Base-by-base conservation (phyloP, 30 jellyfish, hydroid and myxozoan species). In the Mastigias papua region DNA sequence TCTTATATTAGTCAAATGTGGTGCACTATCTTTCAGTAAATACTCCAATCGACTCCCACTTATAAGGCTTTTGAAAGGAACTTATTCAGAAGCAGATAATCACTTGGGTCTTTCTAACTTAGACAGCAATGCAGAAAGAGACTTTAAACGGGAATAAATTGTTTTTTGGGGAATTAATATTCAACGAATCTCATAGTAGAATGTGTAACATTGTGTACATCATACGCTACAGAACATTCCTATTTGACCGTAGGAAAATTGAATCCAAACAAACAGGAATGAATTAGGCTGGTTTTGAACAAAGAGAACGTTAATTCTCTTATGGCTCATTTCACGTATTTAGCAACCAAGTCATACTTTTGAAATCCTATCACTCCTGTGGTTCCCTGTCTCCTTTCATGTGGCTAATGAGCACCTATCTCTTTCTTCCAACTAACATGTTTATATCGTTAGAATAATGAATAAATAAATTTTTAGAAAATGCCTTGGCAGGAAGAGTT, bases 341-440 rank as follows among this genome's bases (percentile, higher is more conserved):
- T 69, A 31, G 61, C 30, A 69, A 69, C 30, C 3, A 69, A 69
- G 28, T 69, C 33, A 46, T 69, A 2, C 61, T 26, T 35, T 25
- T 17, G 29, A 69, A 35, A 11, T 29, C 25, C 25, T 69, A 4
- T 7, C 27, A 31, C 17, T 69, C 30, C 17, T 26, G 80, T 21
- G 80, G 80, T 28, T 48, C 33, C 8, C 58, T 29, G 57, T 31
- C 60, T 31, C 80, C 80, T 69, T 69, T 69, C 30, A 15, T 69
- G 60, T 69, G 80, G 80, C 25, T 25, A 29, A 16, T 28, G 33
- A 42, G 26, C 80, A 17, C 25, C 61, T 69, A 15, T 28, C 37
- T 15, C 60, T 34, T 35, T 65, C 77, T 65, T 46, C 77, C 4
- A 3, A 20, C 54, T 69, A 69, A 69, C 60, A 29, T 69, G 61